Conservation (phyloP, 2,797 vertebrate species). For the Tauraco hartlaubi region DNA sequence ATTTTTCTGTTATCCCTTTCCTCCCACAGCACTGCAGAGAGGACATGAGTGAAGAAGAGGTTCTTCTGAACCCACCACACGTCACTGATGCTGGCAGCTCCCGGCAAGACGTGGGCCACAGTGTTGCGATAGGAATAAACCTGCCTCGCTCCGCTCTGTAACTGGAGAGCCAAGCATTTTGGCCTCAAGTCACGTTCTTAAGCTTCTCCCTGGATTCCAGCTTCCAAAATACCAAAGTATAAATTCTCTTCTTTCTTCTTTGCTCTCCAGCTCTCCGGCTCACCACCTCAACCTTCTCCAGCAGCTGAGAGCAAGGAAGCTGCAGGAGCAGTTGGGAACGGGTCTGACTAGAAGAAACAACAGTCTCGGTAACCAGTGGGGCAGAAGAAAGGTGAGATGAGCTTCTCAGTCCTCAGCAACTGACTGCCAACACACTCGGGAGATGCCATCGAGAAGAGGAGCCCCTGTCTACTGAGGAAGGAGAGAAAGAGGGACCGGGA, state of each 20-base stretch:
- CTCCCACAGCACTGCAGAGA: background rate
- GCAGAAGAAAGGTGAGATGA: background rate
- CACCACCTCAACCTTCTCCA: slow-evolving; percentile 38
- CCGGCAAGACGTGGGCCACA: background rate
- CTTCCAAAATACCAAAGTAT: slow-evolving; percentile 58
- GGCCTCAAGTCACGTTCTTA: slow-evolving; percentile 61
- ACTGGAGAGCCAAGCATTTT: slow-evolving; percentile 48
- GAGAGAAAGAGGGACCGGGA: background rate
- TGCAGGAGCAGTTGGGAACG: background rate
- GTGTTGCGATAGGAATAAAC: slow-evolving; percentile 39
- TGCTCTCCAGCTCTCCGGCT: slow-evolving; percentile 11
- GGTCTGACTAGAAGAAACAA: background rate
- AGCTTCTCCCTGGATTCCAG: slow-evolving; percentile 63
- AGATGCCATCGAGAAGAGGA: background rate
- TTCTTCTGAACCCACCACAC: background rate
- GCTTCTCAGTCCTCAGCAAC: background rate
- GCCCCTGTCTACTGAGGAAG: background rate
- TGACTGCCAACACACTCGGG: background rate
- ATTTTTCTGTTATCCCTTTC: background rate
- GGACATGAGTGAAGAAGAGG: background rate
- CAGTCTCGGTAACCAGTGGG: background rate
- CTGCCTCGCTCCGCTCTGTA: background rate
- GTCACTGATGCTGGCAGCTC: background rate
- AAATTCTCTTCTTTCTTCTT: slow-evolving; percentile 40
- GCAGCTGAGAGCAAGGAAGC: background rate